These are phyloP conservation scores for Agrypnus murinus DNA, from an alignment of 2,888 invertebrate genomes.

Conservation along the genomic window DNA sequence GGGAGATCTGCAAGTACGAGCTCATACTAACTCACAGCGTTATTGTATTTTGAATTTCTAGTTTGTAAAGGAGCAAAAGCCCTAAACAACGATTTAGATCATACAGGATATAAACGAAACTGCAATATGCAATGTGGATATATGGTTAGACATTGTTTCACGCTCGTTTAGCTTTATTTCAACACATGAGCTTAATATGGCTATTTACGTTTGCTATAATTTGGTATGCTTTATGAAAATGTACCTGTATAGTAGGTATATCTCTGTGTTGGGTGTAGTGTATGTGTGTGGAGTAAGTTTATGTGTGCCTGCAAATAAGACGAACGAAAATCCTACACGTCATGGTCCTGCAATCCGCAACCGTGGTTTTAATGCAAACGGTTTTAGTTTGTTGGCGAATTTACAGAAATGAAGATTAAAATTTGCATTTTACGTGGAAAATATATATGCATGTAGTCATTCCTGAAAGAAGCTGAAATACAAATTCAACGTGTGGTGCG, in stretches of 20 bases:
- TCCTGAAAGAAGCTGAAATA: background rate
- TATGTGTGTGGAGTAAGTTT: background rate
- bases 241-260: no score
- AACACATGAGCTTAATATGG: conserved; percentile 11
- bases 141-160: conserved; percentile 30
- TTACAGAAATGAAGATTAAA: conserved; percentile 27
- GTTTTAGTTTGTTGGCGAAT: conserved; percentile 2
- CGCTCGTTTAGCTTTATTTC: conserved; percentile 13
- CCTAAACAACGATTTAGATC: conserved; percentile 27
- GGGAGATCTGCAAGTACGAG: conserved; percentile 24
- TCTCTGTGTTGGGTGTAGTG: no score
- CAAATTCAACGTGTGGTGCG: no score
- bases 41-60: conserved; percentile 26
- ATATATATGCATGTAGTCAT: no score
- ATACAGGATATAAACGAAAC: conserved; percentile 22
- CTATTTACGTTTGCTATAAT: conserved; percentile 4
- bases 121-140: conserved; percentile 32
- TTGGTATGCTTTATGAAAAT: conserved; percentile 15
- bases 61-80: conserved; percentile 27
- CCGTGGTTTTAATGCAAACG: conserved; percentile 17
- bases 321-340: conserved; percentile 1
- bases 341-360: conserved; percentile 7
- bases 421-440: conserved; percentile 16
- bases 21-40: conserved; percentile 25
- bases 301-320: conserved; percentile 14